phyloP scores from a whole-genome alignment of 2,888 invertebrate species.

The Sthenelais limicola region DNA sequence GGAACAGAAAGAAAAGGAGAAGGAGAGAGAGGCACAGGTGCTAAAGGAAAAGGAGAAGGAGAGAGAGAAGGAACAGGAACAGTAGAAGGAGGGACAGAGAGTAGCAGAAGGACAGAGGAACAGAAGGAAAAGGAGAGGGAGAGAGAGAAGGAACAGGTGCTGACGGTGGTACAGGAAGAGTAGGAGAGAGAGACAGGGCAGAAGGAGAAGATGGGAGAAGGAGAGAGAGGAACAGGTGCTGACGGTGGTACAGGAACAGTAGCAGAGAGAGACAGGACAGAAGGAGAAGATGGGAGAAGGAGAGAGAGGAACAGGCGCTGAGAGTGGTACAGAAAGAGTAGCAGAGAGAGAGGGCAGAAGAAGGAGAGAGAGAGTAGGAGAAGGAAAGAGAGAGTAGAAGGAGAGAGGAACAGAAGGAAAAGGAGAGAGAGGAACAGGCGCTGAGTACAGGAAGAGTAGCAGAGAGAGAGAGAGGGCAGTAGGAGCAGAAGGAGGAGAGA shows the following conservation, averaged over 20 bases:
- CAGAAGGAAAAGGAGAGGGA: neutral
- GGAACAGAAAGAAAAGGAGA: neutral
- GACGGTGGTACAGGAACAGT: neutral
- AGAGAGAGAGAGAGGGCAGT: neutral
- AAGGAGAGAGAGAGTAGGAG: neutral
- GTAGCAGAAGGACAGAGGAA: neutral
- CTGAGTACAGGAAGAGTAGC: neutral
- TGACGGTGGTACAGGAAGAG: neutral
- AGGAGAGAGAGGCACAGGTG: neutral
- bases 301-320: neutral
- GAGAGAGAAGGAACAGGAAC: neutral
- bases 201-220: neutral
- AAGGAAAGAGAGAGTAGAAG: neutral
- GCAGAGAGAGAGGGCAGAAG: neutral
- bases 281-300: neutral
- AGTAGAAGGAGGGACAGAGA: neutral
- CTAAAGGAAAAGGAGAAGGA: neutral
- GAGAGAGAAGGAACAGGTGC: neutral
- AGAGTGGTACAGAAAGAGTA: neutral
- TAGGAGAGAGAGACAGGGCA: neutral
- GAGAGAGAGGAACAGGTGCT: neutral
- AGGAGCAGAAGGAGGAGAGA: slow-evolving; percentile 6
- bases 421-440: neutral
- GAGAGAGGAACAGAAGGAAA: neutral
- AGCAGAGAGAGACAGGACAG: neutral